phyloP scores from a whole-genome alignment of 2,888 invertebrate genomes.

The Tenthredo livida region DNA sequence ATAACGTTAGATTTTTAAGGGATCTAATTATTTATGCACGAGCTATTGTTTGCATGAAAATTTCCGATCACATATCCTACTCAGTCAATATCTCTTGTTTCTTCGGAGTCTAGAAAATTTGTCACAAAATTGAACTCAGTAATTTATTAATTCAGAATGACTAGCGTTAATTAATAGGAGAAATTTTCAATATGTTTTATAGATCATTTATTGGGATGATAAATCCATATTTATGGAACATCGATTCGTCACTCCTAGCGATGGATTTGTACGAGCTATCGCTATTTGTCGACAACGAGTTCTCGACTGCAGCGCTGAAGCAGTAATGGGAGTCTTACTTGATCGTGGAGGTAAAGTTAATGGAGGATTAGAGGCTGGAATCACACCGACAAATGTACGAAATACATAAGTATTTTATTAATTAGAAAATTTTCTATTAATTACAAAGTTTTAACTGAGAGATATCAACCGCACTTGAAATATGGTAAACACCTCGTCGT shows the following conservation, averaged over 20 bases:
- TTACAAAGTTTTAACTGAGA: background rate
- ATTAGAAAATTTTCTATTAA: background rate
- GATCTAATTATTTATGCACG: background rate
- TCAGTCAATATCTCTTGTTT: background rate
- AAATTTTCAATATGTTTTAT: constrained; percentile 62
- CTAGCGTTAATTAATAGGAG: background rate
- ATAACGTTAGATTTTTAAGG: constrained; percentile 10
- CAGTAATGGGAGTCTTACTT: constrained; percentile 77
- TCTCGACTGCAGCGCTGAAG: constrained; percentile 78
- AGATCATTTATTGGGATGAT: constrained; percentile 93
- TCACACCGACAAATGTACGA: constrained; percentile 60
- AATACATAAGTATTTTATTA: background rate
- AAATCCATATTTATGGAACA: constrained; percentile 92
- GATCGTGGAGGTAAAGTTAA: constrained; percentile 75
- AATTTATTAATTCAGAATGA: background rate
- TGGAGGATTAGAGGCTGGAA: constrained; percentile 71
- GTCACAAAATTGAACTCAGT: background rate
- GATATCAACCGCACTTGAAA: background rate
- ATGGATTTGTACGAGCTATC: constrained; percentile 84
- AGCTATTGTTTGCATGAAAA: background rate
- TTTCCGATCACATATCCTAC: background rate
- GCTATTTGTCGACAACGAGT: constrained; percentile 77
- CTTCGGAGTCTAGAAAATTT: background rate
- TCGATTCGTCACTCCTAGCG: constrained; percentile 86
- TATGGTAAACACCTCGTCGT: background rate